Base-by-base conservation (phyloP, 2,888 invertebrate species). In the Terebella lapidaria region DNA sequence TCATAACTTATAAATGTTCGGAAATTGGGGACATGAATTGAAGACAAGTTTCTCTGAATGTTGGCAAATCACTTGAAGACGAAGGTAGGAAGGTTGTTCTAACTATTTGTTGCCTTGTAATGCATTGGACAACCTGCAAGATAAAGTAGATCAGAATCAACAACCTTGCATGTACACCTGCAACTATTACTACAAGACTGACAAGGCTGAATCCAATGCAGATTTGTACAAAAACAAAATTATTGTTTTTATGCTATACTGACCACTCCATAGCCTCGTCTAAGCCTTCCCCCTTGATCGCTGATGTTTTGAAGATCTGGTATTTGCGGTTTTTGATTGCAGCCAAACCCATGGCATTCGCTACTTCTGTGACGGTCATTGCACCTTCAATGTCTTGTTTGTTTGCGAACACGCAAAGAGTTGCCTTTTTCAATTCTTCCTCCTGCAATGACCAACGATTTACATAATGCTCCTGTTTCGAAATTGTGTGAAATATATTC, bases 251-350 rank as follows among this genome's bases (percentile, higher is more conserved):
- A n/a, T n/a, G n/a, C n/a, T n/a, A 35, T n/a, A 35, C 63, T 71
- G 71, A 87, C 97, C 99, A 99, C 81, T 99, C 96, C 99, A 99
- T 99, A 63, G 97, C 95, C 83, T 94, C 93, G 81, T 99, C 95
- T 55, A 99, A 85, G 0, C 99, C 99, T 82, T 96, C 95, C 27
- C 97, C 97, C 81, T 95, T 92, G 69, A 94, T 91, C 52, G 99
- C 99, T 0, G 96, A 96, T 1, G 97, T 96, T 85, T 97, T 97
- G 83, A 99, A 99, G 77, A 99, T 97, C 86, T 96, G 95, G 86
- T 99, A 97, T 76, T 96, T 96, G 77, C 97, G 86, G 83, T 93
- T 94, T 82, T 95, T 94, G 58, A 99, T 85, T 18, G 92, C 90
- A 72, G 96, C 93, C 72, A 99, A 84, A 18, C 97, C 97, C 52